Base-by-base conservation (phyloP, 2,888 invertebrate genomes). In the Mimas tiliae region DNA sequence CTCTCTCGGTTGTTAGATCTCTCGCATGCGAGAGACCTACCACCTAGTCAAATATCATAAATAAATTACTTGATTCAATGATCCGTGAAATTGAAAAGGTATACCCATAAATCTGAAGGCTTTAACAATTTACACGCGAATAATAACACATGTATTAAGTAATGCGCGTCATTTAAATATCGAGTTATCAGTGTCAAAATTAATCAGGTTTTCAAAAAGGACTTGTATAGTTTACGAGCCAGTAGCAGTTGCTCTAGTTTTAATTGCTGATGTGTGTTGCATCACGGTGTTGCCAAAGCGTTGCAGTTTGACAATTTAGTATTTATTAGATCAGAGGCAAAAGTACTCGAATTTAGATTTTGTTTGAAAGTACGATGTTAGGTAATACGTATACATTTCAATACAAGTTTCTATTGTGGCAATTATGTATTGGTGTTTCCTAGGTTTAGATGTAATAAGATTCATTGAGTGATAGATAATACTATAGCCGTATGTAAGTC, bases 151-250 rank as follows among this genome's bases (percentile, higher is more conserved):
- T 38, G 38, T 19, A 38, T 55, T 55, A 38, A 38, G 55, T 58
- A 58, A 58, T 6, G 9, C 19, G 19, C 14, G 58, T 19, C 42
- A 58, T 58, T 58, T 38, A 58, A 38, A 42, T 58, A 55, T 19
- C 12, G 38, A 11, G 42, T 34, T 71, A 77, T 78, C 69, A 73
- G 75, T 73, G 72, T 75, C 77, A 76, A 79, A 77, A 76, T 78
- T 68, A 75, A 75, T 75, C 64, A 67, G 64, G 69, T 74, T 72
- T 74, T 75, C 75, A 75, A 73, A 77, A 73, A 79, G 73, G 75
- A 73, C 69, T 64, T 66, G 19, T 58, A 38, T 19, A 38, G 42
- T 19, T 38, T 38, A 58, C 11, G 55, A 34, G 67, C 67, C 52
- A 62, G 65, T 69, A 65, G 65, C 68, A 68, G 65, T 70, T 63